Base-by-base conservation (phyloP, 2,797 vertebrate genomes). In the Melanotaenia parkinsoni region DNA sequence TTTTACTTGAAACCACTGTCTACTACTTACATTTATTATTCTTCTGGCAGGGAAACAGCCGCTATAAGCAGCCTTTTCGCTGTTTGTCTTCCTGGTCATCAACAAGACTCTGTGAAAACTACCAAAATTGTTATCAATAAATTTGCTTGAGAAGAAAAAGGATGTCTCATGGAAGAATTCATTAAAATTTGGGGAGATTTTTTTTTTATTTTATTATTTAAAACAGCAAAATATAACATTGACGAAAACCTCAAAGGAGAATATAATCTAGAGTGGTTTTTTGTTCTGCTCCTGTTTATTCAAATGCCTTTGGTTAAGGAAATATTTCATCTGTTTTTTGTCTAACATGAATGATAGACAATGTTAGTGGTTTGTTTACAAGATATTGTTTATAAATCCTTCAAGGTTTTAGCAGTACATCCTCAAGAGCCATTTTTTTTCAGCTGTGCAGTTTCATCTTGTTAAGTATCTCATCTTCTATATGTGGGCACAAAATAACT, bases 401-500 rank as follows among this genome's bases (percentile, higher is more conserved):
- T 70, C 18, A 3, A 67, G 72, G 53, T 67, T 59, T 83, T 63
- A 11, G 51, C 32, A 60, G 83, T 63, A 60, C 67, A 73, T 47
- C 11, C 67, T 78, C 59, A 59, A 65, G 30, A 71, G 83, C 69
- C 38, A 22, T 14, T 38, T 80, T 58, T 70, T 59, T 61, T 67
- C 47, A 60, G 45, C 20, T 45, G 12, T 20, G 26, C 64, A 45
- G 53, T 22, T 72, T 76, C 26, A 40, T 58, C 62, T 56, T 69
- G 57, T 80, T 63, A 71, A 75, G 78, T 62, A 60, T 73, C 62
- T 76, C 63, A 51, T 80, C 50, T 60, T 72, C 50, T 76, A 58
- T 60, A 58, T 58, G 81, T 83, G 70, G 20, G 20, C 45, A 43
- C n/a, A 28, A 74, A 79, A 86, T 77, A 70, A 79, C 69, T 81